Evolutionary conservation across 1,140 invertebrate genomes (phyloP), one percentile per base, ranked within the genome.

Genomic region (Tachypleus tridentatus): DNA sequence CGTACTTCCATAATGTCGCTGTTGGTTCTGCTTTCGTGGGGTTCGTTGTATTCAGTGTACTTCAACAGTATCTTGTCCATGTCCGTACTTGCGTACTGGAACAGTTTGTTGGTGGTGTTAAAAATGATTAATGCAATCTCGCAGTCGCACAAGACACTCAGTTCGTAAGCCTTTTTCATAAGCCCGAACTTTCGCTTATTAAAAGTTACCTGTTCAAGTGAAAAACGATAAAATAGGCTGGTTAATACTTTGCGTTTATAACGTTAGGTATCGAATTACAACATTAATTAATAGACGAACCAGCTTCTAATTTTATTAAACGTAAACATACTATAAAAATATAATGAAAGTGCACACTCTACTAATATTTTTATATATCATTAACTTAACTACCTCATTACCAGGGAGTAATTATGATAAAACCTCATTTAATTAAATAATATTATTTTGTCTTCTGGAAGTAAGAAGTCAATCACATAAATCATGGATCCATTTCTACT

Each of bases 41-140:
- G 96, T 82, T 99, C 97, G 82, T 98, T 98, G 84, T 98, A 98
- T 82, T 99, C 96, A 67, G 97, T 98, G 81, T 99, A 99, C 82
- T 98, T 98, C 72, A 99, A 86, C 70, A 99, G 83, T 72, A 98
- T 94, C 81, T 97, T 97, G 82, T 99, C 96, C 95, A 99, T 98
- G 79, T 99, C 95, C 63, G 95, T 97, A 79, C 91, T 96, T 67
- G 94, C 94, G 81, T 97, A 98, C 81, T 98, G 96, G 79, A 99
- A 99, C 66, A 99, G 83, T 81, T 98, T 97, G 83, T 98, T 98
- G 78, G 91, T 93, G 73, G 91, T 95, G 80, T 95, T 98, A 83
- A 99, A 99, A 76, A 99, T 99, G 78, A 99, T 99, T 67, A 99
- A 83, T 3, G 97, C 97, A 68, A 99, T 99, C 80, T 99, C 97